phyloP scores from a whole-genome alignment of 2,888 invertebrate genomes.

The Lepeophtheirus nordmannii region DNA sequence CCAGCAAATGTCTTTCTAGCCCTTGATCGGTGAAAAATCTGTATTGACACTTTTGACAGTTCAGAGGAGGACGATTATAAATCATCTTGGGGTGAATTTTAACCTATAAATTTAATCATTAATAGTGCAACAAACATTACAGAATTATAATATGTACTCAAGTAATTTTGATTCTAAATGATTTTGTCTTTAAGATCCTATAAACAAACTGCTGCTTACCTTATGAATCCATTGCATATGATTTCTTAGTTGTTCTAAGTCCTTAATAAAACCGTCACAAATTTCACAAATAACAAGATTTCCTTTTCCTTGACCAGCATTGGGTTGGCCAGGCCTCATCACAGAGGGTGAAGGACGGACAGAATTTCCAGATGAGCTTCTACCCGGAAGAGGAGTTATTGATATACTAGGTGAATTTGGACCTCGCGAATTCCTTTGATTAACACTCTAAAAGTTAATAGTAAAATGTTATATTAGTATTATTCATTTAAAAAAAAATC shows the following conservation, averaged over 20 bases:
- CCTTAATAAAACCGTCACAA: conserved; percentile 90
- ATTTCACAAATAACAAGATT: conserved; percentile 89
- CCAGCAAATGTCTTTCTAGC: conserved; percentile 78
- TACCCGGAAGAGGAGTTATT: conserved; percentile 23
- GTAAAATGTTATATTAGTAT: too few species aligned
- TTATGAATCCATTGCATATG: conserved; percentile 98
- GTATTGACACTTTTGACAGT: conserved; percentile 89
- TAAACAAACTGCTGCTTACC: conserved; percentile 29
- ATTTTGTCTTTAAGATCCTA: too few species aligned
- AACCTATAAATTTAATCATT: conserved; percentile 36
- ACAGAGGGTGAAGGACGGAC: not conserved
- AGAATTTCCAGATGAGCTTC: conserved; percentile 8
- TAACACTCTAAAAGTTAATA: conserved; percentile 4
- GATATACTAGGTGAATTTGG: conserved; percentile 23
- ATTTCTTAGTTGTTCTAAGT: conserved; percentile 76
- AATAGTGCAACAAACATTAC: not conserved
- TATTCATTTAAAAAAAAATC: too few species aligned
- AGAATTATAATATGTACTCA: not conserved
- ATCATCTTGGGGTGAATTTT: conserved; percentile 93
- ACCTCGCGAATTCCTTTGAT: conserved; percentile 11
- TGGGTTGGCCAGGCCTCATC: conserved; percentile 11
- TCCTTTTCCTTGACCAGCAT: conserved; percentile 41
- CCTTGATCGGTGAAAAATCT: conserved; percentile 85
- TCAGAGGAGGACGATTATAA: conserved; percentile 77
- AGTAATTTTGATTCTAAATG: too few species aligned